Evolutionary conservation across 2,888 invertebrate genomes (phyloP).

Genomic region (Drosophila niveifrons): DNA sequence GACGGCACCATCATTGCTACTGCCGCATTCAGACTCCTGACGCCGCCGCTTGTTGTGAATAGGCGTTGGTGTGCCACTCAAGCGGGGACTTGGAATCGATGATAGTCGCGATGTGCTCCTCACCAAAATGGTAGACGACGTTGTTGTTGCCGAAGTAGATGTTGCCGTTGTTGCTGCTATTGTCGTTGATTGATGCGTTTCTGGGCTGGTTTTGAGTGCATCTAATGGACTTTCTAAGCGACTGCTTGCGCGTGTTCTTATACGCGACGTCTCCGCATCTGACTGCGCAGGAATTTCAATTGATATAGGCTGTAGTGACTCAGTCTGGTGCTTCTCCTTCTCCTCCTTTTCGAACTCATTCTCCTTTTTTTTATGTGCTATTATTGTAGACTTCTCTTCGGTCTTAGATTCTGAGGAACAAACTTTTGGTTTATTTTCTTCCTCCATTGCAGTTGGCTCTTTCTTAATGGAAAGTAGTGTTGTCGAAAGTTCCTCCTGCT

Average conservation of each 20-base stretch:
- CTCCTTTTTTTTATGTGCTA: constrained; percentile 16
- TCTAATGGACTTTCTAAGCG: constrained; percentile 90
- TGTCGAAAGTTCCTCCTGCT: constrained; percentile 51
- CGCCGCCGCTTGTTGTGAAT: constrained; percentile 88
- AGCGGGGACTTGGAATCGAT: constrained; percentile 77
- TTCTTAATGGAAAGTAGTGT: constrained; percentile 45
- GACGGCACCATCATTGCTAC: constrained; percentile 56
- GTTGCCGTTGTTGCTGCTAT: constrained; percentile 10
- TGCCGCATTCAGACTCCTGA: constrained; percentile 90
- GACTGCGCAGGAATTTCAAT: constrained; percentile 92
- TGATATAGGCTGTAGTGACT: constrained; percentile 89
- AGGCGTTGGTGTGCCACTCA: constrained; percentile 58
- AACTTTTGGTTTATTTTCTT: constrained; percentile 10
- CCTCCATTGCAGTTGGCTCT: constrained; percentile 19
- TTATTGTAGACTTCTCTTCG: constrained; percentile 16
- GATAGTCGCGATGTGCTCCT: constrained; percentile 53
- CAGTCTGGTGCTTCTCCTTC: constrained; percentile 43
- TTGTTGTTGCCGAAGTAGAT: constrained; percentile 27
- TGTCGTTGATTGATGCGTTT: constrained; percentile 58
- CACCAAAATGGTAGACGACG: constrained; percentile 58
- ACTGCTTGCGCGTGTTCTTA: constrained; percentile 89
- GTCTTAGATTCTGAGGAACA: constrained; percentile 31
- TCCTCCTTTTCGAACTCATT: constrained; percentile 29
- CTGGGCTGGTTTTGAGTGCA: constrained; percentile 72
- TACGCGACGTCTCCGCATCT: constrained; percentile 86